Percentiles rank a stretch among this genome's conserved stretches.
phyloP scores from a whole-genome alignment of 2,888 invertebrate genomes.

The Polia nebulosa region DNA sequence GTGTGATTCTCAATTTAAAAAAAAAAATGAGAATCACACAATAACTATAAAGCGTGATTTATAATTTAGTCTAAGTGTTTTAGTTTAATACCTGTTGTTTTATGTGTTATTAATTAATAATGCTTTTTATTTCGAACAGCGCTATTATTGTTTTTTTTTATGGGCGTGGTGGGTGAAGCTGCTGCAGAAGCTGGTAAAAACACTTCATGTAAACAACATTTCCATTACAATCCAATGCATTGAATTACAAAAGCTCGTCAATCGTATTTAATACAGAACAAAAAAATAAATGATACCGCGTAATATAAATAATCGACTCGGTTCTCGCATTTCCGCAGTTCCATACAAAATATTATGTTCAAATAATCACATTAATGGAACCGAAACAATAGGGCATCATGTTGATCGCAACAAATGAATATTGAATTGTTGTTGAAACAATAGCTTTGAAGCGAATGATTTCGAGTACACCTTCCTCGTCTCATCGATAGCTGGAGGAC shows the following conservation, averaged over 20 bases:
- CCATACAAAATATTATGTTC: conserved; percentile 37
- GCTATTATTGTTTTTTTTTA: too few species aligned
- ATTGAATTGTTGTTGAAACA: conserved; percentile 55
- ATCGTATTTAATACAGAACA: conserved; percentile 4
- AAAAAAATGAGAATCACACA: too few species aligned
- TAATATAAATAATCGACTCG: conserved; percentile 18
- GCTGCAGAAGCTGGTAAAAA: too few species aligned
- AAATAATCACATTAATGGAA: conserved; percentile 59
- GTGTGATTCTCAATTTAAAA: too few species aligned
- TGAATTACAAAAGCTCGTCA: neutral
- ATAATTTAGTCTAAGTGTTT: too few species aligned
- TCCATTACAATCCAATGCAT: neutral
- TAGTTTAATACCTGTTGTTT: too few species aligned
- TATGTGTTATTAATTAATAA: too few species aligned
- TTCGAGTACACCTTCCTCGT: conserved; percentile 30
- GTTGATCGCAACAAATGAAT: conserved; percentile 52
- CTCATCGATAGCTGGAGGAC: conserved; percentile 6
- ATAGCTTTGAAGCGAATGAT: conserved; percentile 40
- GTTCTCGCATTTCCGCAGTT: conserved; percentile 25
- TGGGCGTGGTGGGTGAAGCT: too few species aligned
- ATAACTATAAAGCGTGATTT: too few species aligned
- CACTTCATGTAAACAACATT: neutral
- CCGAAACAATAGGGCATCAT: conserved; percentile 46
- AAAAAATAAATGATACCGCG: neutral
- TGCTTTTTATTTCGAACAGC: too few species aligned